A percentile compares a stretch with the other conserved stretches of the same genome.
Evolutionary conservation across 2,797 vertebrate genomes (phyloP).

Genomic region (Champsocephalus esox): DNA sequence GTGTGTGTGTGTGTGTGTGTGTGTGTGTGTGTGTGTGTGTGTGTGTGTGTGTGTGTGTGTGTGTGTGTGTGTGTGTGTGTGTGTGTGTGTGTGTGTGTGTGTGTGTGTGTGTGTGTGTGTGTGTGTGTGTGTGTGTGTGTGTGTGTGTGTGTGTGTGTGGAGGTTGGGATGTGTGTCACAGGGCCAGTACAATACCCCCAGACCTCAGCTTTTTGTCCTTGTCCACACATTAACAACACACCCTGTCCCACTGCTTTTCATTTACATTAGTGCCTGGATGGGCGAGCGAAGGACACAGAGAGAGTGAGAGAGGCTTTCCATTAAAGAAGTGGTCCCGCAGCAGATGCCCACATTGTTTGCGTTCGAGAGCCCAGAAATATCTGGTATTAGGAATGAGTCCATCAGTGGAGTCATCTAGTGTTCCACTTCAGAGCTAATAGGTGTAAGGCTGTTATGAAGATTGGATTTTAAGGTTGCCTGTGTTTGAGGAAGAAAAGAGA

Average conservation of each 20-base stretch:
- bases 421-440: conserved; percentile 60
- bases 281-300: conserved; percentile 58
- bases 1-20: too few relatives aligned
- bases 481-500: neutral
- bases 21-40: conserved; percentile 65
- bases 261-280: conserved; percentile 78
- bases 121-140: neutral
- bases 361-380: conserved; percentile 71
- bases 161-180: conserved; percentile 75
- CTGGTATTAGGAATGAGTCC: conserved; percentile 52
- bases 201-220: conserved; percentile 78
- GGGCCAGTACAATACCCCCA: conserved; percentile 72
- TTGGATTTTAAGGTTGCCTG: conserved; percentile 35
- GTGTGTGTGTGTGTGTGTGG: conserved; percentile 53
- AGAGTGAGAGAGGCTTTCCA: conserved; percentile 53
- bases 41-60: conserved; percentile 36
- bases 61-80: too few relatives aligned
- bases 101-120: too few relatives aligned
- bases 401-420: conserved; percentile 45
- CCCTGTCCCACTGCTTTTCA: conserved; percentile 67
- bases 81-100: conserved; percentile 51
- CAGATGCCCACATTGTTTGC: conserved; percentile 75
- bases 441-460: conserved; percentile 50
- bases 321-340: conserved; percentile 63
- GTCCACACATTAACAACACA: conserved; percentile 73